Percentiles rank a stretch among this genome's conserved stretches.
phyloP scores from a whole-genome alignment of 2,113 vertebrate genomes.

The Xerus inauris region DNA sequence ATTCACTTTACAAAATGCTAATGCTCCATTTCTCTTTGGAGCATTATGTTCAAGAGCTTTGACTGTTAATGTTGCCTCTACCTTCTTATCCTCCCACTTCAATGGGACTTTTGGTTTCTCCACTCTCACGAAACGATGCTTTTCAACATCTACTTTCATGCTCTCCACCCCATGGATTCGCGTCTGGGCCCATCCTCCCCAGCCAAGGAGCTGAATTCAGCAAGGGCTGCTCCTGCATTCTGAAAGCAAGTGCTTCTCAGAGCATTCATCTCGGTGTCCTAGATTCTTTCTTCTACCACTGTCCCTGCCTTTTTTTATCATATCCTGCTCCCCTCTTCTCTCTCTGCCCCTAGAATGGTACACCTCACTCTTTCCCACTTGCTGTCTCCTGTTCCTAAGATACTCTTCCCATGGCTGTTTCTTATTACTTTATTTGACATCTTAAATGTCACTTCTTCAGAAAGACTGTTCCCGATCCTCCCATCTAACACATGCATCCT shows the following conservation, averaged over 20 bases:
- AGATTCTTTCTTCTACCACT: neutral
- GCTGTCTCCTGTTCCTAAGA: neutral
- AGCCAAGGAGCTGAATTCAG: neutral
- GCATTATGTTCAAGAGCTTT: neutral
- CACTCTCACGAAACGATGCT: neutral
- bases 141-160: neutral
- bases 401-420: neutral
- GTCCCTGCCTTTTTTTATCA: neutral
- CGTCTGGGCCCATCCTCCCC: neutral
- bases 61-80: neutral
- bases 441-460: constrained; percentile 3
- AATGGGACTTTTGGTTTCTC: neutral
- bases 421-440: neutral
- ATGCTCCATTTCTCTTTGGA: neutral
- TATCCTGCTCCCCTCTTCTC: neutral
- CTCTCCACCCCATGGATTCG: neutral
- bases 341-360: neutral
- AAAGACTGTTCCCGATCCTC: neutral
- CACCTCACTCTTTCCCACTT: neutral
- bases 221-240: neutral
- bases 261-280: neutral
- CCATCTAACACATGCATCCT: neutral
- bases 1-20: neutral
- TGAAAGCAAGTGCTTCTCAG: neutral
- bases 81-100: neutral